Base-by-base conservation (phyloP, 2,797 vertebrate genomes). In the Macrochelys suwanniensis region DNA sequence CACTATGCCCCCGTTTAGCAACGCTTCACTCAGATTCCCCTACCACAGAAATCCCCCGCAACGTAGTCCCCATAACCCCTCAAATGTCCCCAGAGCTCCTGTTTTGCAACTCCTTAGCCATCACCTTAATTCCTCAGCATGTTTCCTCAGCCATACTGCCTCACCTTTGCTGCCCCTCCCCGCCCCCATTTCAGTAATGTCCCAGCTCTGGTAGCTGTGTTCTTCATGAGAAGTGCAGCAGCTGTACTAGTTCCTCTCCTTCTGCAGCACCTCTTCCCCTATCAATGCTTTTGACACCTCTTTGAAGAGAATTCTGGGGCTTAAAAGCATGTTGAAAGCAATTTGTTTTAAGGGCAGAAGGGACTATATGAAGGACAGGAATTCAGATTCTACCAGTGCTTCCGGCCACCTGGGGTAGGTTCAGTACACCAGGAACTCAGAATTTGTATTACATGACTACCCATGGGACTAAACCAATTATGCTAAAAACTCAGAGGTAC, bases 141-240 rank as follows among this genome's bases (percentile, higher is more conserved):
- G 9, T 17, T 26, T 1, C 0, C 2, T 86, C 1, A 33, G 31
- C 31, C 31, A 31, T 61, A 15, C 31, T 16, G 33, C 31, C 28
- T 61, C 28, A 33, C 85, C 6, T 13, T 59, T 37, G 26, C 12
- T 0, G 1, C 26, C 6, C 59, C n/a, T n/a, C n/a, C 6, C 78
- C 16, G 9, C 53, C 53, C 53, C 8, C 53, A 11, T 3, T 15
- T 11, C 12, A 7, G 4, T 65, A 57, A 19, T 11, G 11, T 2
- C 5, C 59, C 23, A 1, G 0, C 8, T 59, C 21, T 6, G 5
- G 15, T 11, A 89, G 10, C 11, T 15, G 42, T 53, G 59, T 45
- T 9, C 21, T 11, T 79, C 0, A 0, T 2, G 59, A 56, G 11
- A 11, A 26, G 7, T 33, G 2, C 4, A 54, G 53, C 33, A 61